These are phyloP conservation scores for Melanotaenia trifasciata DNA, from an alignment of 2,797 vertebrate genomes.

Conservation along the genomic window DNA sequence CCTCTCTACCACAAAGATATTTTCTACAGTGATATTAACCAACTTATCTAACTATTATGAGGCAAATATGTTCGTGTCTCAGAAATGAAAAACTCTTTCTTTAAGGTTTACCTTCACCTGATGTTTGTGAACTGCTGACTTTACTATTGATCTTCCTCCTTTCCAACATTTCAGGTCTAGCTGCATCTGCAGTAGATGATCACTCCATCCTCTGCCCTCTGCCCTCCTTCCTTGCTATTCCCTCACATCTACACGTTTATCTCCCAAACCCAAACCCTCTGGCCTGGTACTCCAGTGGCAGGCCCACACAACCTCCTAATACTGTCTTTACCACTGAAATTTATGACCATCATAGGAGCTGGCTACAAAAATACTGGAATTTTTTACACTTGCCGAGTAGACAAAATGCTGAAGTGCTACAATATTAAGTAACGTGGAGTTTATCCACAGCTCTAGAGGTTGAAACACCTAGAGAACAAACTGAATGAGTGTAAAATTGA, in stretches of 20 bases:
- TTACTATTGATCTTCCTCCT: slow-evolving; percentile 31
- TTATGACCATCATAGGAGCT: slow-evolving; percentile 65
- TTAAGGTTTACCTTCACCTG: slow-evolving; percentile 1
- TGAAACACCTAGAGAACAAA: slow-evolving; percentile 40
- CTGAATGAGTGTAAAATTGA: slow-evolving; percentile 6
- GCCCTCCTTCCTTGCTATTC: slow-evolving; percentile 1
- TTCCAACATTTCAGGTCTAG: slow-evolving; percentile 37
- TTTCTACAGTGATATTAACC: background rate
- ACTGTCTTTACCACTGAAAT: slow-evolving; percentile 47
- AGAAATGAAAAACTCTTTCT: slow-evolving; percentile 17
- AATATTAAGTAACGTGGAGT: slow-evolving; percentile 25
- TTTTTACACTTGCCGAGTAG: slow-evolving; percentile 41
- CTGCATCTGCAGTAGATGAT: slow-evolving; percentile 28
- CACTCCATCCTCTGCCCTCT: slow-evolving; percentile 68
- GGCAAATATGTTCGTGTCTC: background rate
- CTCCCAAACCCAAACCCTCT: slow-evolving; percentile 42
- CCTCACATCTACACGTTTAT: slow-evolving; percentile 16
- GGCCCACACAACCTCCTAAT: slow-evolving; percentile 5
- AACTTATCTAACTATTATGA: background rate
- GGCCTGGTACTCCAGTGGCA: slow-evolving; percentile 44
- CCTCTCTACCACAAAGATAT: background rate
- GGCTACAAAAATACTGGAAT: slow-evolving; percentile 59
- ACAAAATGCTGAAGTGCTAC: slow-evolving; percentile 62
- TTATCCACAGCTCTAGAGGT: slow-evolving; percentile 25
- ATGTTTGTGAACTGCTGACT: slow-evolving; percentile 41